Evolutionary conservation across 2,888 invertebrate genomes (phyloP), one percentile per base, ranked within the genome.

Genomic region (Trichogramma dendrolimi): DNA sequence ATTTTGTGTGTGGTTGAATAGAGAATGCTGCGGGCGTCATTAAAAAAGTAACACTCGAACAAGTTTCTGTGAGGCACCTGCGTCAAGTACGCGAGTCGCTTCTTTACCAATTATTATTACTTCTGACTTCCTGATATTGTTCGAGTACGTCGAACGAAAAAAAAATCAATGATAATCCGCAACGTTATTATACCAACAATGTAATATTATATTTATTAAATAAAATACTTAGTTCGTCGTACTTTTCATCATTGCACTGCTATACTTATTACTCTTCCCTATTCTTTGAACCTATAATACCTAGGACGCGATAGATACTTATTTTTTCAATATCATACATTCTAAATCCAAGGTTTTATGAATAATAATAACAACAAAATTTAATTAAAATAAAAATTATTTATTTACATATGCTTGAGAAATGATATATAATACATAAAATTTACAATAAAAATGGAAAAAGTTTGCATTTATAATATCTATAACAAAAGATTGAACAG

Each of bases 141-240:
- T 62, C 65, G 66, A 65, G 65, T 62, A 61, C 63, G 52, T 55
- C 40, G 11, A 51, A 57, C 51, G 62, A 62, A 44, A 62, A 68
- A 27, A 66, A 55, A 51, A 63, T 61, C 55, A 67, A 63, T 46
- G 65, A 69, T 73, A 73, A 73, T 73, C 61, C 56, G 52, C 56
- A 56, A 56, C 42, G 56, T 75, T 75, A 70, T 69, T 71, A 73
- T 72, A 27, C 27, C 27, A 27, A 71, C 67, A 61, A 74, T 75
- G 73, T 76, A 75, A 74, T 71, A 73, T 70, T 74, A 75, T 76
- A 75, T 75, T 75, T 75, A 76, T 76, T 75, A 70, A 73, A 72
- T 73, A 73, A 72, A 71, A 63, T 27, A 27, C 27, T 70, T 70
- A 71, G 69, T 68, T 69, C 68, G 67, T 68, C 67, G 65, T 72